Percentiles rank a stretch among this genome's conserved stretches.
Evolutionary conservation across 2,797 vertebrate genomes (phyloP).

Genomic region (Malurus splendens): DNA sequence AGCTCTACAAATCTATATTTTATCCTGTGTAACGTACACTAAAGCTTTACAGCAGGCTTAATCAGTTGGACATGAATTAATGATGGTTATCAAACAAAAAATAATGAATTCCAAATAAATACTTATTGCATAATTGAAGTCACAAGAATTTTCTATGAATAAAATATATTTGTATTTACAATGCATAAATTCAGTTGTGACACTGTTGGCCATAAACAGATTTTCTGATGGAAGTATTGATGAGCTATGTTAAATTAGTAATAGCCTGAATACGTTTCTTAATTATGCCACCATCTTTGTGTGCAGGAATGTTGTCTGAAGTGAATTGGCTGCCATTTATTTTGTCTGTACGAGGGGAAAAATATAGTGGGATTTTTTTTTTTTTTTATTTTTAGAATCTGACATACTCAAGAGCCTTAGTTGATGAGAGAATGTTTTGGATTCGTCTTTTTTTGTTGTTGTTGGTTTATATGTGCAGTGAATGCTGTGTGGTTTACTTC

Average conservation of each 20-base stretch:
- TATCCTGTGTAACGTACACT: slow-evolving; percentile 62
- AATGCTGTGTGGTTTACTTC: background rate
- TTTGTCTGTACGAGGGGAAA: background rate
- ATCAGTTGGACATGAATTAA: slow-evolving; percentile 78
- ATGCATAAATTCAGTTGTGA: slow-evolving; percentile 60
- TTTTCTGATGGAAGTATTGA: slow-evolving; percentile 66
- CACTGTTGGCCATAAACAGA: slow-evolving; percentile 51
- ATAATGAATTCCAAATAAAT: slow-evolving; percentile 76
- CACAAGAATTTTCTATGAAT: slow-evolving; percentile 73
- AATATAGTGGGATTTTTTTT: background rate
- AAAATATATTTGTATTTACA: slow-evolving; percentile 79
- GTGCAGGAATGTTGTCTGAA: slow-evolving; percentile 42
- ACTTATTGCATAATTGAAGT: slow-evolving; percentile 76
- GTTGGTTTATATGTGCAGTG: background rate
- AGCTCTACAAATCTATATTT: slow-evolving; percentile 61
- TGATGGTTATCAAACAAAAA: slow-evolving; percentile 72
- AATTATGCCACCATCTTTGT: slow-evolving; percentile 59
- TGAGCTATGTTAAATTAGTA: slow-evolving; percentile 74
- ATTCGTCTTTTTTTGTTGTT: background rate
- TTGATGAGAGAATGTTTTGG: slow-evolving; percentile 7
- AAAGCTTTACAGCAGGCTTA: slow-evolving; percentile 66
- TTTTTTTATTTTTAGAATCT: background rate
- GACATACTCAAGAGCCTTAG: background rate
- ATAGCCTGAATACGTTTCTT: slow-evolving; percentile 72
- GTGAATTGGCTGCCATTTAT: slow-evolving; percentile 49